Conservation (phyloP, 2,888 invertebrate species). For the Lysandra bellargus region DNA sequence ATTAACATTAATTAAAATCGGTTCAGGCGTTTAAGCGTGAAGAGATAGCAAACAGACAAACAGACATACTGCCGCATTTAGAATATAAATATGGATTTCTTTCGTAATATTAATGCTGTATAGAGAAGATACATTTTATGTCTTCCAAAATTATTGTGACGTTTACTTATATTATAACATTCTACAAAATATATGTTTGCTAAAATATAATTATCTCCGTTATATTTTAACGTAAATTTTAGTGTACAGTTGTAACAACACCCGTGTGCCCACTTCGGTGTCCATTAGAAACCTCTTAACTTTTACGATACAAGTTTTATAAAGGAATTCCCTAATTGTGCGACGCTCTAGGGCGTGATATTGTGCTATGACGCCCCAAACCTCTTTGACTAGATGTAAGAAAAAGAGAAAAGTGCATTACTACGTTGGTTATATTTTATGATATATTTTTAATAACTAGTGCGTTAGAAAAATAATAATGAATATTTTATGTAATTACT, state of each 20-base stretch:
- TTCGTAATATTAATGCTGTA: not conserved
- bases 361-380: not conserved
- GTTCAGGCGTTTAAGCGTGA: no score
- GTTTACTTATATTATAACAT: not conserved
- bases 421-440: not conserved
- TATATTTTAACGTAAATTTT: not conserved
- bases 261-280: not conserved
- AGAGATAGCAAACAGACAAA: no score
- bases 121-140: not conserved
- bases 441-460: not conserved
- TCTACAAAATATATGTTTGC: not conserved
- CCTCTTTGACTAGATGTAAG: not conserved
- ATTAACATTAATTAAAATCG: no score
- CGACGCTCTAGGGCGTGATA: not conserved
- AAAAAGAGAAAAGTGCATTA: not conserved
- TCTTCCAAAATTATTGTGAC: not conserved
- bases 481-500: not conserved
- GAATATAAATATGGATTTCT: not conserved
- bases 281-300: constrained; percentile 10
- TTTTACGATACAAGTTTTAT: constrained; percentile 7
- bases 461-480: not conserved
- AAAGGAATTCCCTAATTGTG: not conserved
- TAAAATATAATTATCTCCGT: not conserved
- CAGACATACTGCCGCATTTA: no score
- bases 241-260: constrained; percentile 1